These are phyloP conservation scores for Peromyscus melanophrys DNA, from an alignment of 2,797 vertebrate species.

Conservation along the genomic window DNA sequence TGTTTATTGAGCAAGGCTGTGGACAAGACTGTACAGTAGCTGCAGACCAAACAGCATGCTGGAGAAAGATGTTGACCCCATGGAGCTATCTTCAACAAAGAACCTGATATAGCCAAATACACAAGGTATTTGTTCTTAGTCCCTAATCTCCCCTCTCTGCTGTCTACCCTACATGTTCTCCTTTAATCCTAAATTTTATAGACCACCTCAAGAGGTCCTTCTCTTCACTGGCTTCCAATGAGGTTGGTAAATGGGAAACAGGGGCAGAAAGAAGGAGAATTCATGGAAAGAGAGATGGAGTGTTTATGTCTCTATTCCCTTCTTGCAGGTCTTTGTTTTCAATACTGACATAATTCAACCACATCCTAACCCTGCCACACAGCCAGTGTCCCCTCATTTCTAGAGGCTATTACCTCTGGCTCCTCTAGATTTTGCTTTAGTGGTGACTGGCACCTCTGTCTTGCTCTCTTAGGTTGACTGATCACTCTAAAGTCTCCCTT, in stretches of 20 bases:
- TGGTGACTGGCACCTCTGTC: background rate
- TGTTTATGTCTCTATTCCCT: background rate
- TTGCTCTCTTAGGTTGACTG: background rate
- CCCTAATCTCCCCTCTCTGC: no score
- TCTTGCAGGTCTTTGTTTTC: background rate
- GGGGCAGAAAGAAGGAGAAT: background rate
- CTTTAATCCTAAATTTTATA: background rate
- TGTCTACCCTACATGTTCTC: background rate
- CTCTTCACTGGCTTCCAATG: background rate
- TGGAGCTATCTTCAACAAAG: background rate
- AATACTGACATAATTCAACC: background rate
- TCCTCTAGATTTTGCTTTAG: accelerated
- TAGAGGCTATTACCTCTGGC: background rate
- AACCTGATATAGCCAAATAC: background rate
- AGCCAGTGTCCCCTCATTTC: background rate
- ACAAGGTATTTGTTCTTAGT: background rate
- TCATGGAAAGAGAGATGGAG: background rate
- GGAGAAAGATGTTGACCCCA: background rate
- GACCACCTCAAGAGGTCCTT: background rate
- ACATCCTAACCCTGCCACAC: background rate
- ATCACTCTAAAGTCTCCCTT: background rate
- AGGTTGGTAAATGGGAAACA: background rate
- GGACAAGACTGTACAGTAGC: background rate
- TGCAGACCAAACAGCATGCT: background rate
- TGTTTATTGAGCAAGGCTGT: background rate